Evolutionary conservation across 1,140 invertebrate species (phyloP), one percentile per base, ranked within the genome.

Genomic region (Apolygus lucorum): DNA sequence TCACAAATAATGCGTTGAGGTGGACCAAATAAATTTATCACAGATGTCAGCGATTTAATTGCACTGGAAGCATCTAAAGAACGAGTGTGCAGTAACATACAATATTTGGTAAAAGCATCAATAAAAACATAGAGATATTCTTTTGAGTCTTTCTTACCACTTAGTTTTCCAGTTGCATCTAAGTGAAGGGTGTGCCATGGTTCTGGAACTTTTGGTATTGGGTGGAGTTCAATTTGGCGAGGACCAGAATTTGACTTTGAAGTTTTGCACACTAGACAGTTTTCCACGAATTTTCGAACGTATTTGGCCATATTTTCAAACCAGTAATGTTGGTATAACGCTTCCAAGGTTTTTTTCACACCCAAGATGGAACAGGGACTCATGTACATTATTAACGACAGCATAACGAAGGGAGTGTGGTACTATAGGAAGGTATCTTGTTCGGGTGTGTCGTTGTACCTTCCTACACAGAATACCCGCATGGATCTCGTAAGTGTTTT

Each of bases 11-110:
- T 11, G 8, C 17, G 8, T 11, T 8, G 8, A 11, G 8, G 34
- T 8, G 34, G 34, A 11, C 8, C 34, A 49, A 49, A 49, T 17
- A 49, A 49, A 49, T 17, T 49, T 11, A 49, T 49, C 8, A n/a
- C 34, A 49, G 8, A 11, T 49, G 8, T 49, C 17, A 49, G 17
- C 8, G 34, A 8, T 49, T 17, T 8, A 17, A 49, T 49, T 49
- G 34, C 34, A 49, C 17, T 49, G 34, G 8, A 8, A 49, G 34
- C 34, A 49, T 49, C n/a, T n/a, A n/a, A n/a, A n/a, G n/a, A n/a
- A n/a, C n/a, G n/a, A n/a, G n/a, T n/a, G n/a, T 49, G 34, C 59
- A 73, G 28, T 25, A 74, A 63, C 67, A 67, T 29, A 72, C 71
- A 11, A 22, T 62, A 22, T 74, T 72, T 24, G 11, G 2, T 52